Percentiles rank a stretch among this genome's conserved stretches.
phyloP scores from a whole-genome alignment of 2,888 invertebrate genomes.

The Perdita meconis region DNA sequence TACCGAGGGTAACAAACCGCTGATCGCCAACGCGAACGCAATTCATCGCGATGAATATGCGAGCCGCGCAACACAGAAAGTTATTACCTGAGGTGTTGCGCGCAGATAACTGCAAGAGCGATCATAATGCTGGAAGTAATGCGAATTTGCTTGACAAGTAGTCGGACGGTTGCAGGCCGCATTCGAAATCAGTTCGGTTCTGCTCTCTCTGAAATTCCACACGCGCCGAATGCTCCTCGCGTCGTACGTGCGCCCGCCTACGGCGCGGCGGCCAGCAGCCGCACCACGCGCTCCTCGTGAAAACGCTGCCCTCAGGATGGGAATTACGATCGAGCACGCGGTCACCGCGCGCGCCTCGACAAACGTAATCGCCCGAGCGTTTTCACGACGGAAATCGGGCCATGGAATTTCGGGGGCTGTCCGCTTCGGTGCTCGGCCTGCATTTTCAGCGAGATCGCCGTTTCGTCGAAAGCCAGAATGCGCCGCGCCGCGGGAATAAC shows the following conservation, averaged over 20 bases:
- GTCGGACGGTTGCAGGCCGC: slow-evolving; percentile 72
- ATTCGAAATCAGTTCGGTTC: slow-evolving; percentile 70
- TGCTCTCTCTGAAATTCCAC: slow-evolving; percentile 43
- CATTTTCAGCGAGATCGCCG: slow-evolving; percentile 31
- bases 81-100: slow-evolving; percentile 69
- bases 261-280: slow-evolving; percentile 23
- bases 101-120: slow-evolving; percentile 67
- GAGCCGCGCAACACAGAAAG: slow-evolving; percentile 53
- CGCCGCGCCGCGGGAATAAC: slow-evolving; percentile 23
- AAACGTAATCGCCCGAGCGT: slow-evolving; percentile 42
- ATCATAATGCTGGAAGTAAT: slow-evolving; percentile 76
- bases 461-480: slow-evolving; percentile 14
- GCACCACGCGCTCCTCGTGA: slow-evolving; percentile 10
- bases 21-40: too few species aligned
- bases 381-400: slow-evolving; percentile 37
- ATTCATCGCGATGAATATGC: slow-evolving; percentile 55
- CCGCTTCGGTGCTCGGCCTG: background rate
- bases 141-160: slow-evolving; percentile 81
- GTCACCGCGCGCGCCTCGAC: background rate
- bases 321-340: slow-evolving; percentile 44
- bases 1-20: too few species aligned
- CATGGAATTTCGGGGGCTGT: slow-evolving; percentile 32
- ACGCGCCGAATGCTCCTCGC: slow-evolving; percentile 13
- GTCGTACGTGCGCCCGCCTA: slow-evolving; percentile 31
- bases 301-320: slow-evolving; percentile 15